These are phyloP conservation scores for Drosophila neotestacea DNA, from an alignment of 2,888 invertebrate species.

Conservation along the genomic window DNA sequence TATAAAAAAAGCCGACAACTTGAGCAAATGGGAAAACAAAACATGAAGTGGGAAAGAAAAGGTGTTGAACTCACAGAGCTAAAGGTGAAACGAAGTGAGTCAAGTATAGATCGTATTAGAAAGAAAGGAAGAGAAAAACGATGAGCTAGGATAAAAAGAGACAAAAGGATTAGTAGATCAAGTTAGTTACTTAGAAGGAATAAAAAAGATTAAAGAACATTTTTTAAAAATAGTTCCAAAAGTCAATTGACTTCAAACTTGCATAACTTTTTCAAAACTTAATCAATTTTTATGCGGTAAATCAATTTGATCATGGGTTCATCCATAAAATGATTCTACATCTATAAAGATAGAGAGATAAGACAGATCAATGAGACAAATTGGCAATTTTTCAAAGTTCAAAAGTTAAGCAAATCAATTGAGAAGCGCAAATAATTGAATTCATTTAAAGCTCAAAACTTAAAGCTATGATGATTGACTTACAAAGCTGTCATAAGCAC, in stretches of 20 bases:
- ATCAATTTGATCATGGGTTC: too few relatives aligned
- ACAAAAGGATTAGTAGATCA: background rate
- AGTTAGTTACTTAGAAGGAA: background rate
- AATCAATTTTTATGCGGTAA: too few relatives aligned
- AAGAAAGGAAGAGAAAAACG: background rate
- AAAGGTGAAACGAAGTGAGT: background rate
- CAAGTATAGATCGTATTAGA: background rate
- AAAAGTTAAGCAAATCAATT: background rate
- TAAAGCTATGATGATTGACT: background rate
- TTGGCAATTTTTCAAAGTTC: background rate
- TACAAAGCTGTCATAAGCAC: conserved; percentile 13
- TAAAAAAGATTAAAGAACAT: background rate
- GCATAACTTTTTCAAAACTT: too few relatives aligned
- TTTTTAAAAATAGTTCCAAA: too few relatives aligned
- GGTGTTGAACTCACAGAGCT: background rate
- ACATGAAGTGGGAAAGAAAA: background rate
- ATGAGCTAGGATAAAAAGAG: background rate
- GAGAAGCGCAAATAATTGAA: background rate
- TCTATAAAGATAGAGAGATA: too few relatives aligned
- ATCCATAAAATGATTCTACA: too few relatives aligned
- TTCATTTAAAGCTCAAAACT: background rate
- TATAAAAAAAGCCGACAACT: conserved; percentile 18
- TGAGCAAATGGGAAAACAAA: conserved; percentile 10
- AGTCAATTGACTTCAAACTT: too few relatives aligned
- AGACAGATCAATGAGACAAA: background rate